Evolutionary conservation across 23 tunicate genomes (phyloP).

Genomic region (Ascidia mentula): DNA sequence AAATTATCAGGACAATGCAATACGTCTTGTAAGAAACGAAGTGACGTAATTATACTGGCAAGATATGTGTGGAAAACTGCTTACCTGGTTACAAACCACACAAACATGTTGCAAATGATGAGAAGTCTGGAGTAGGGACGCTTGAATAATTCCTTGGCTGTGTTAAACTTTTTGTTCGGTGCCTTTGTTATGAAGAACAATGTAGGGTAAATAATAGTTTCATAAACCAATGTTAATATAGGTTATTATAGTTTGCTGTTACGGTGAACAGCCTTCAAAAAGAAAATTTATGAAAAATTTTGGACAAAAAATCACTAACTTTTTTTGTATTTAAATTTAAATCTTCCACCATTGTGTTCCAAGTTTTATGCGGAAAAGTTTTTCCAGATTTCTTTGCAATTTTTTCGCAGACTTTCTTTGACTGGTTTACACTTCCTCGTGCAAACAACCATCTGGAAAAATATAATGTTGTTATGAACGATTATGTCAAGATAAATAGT

Average conservation of each 20-base stretch:
- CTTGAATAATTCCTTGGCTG: background rate
- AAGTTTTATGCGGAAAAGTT: background rate
- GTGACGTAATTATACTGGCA: too few species aligned
- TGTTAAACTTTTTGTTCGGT: background rate
- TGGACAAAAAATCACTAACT: too few species aligned
- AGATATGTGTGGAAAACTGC: too few species aligned
- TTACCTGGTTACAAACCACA: slow-evolving; percentile 40
- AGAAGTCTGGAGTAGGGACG: slow-evolving; percentile 27
- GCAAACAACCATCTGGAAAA: slow-evolving; percentile 23
- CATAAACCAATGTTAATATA: too few species aligned
- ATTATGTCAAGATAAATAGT: too few species aligned
- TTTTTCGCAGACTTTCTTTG: background rate
- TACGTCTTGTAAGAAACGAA: too few species aligned
- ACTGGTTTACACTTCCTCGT: background rate
- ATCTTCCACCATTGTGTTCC: slow-evolving; percentile 9
- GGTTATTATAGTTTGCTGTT: too few species aligned
- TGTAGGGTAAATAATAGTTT: background rate
- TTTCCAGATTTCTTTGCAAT: slow-evolving; percentile 17
- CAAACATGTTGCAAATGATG: slow-evolving; percentile 31
- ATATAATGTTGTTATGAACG: too few species aligned
- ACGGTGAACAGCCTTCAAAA: too few species aligned
- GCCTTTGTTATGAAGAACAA: too few species aligned
- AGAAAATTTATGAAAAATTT: too few species aligned
- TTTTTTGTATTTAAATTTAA: background rate
- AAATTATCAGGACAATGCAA: too few species aligned